Conservation (phyloP, 2,888 invertebrate species). For the Salticus scenicus region DNA sequence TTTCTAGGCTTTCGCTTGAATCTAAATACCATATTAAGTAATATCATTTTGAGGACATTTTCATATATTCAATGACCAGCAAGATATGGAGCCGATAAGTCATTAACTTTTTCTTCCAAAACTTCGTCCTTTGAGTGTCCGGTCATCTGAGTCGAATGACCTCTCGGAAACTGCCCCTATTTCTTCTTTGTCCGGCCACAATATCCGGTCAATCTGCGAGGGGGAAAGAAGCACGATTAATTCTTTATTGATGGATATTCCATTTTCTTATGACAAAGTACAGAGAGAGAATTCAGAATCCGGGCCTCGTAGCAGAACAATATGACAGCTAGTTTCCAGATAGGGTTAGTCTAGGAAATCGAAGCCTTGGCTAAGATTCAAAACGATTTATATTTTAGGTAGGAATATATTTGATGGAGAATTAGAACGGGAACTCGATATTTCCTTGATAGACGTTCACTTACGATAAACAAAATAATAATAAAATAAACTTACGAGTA, state of each 20-base stretch:
- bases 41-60: too few species aligned
- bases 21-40: too few species aligned
- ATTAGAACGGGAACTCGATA: too few species aligned
- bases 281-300: background rate
- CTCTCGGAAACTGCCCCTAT: slow-evolving; percentile 55
- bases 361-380: too few species aligned
- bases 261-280: slow-evolving; percentile 15
- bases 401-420: too few species aligned
- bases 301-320: background rate
- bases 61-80: too few species aligned
- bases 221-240: background rate
- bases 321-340: background rate
- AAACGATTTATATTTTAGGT: too few species aligned
- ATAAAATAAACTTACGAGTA: too few species aligned
- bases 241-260: slow-evolving; percentile 10
- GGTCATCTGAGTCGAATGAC: slow-evolving; percentile 50
- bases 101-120: background rate
- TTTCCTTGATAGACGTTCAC: too few species aligned
- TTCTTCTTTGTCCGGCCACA: slow-evolving; percentile 47
- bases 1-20: too few species aligned
- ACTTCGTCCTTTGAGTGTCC: background rate
- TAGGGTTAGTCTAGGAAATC: background rate
- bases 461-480: too few species aligned
- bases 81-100: background rate
- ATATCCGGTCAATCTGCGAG: slow-evolving; percentile 48